Base-by-base conservation (phyloP, 1,140 invertebrate species). In the Drosophila trapezifrons region DNA sequence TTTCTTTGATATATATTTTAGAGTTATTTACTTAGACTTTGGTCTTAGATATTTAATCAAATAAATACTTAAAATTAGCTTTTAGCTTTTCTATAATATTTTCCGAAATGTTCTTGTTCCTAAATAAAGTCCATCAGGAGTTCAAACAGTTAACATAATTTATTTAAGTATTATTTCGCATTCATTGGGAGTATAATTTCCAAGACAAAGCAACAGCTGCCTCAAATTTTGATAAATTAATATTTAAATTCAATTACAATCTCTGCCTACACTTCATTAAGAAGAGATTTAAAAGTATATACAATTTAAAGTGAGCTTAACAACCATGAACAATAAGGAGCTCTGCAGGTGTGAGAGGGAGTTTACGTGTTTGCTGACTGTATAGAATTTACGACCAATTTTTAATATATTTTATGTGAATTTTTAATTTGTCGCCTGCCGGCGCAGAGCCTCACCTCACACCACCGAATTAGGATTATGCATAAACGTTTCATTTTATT, bases 371-470 rank as follows among this genome's bases (percentile, higher is more conserved):
- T 75, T 51, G 46, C n/a, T 73, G 64, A 67, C 62, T 80, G 17
- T 15, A 18, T 15, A 22, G 45, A 81, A 79, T 86, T 87, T 82
- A 87, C 64, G 25, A 60, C 54, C 66, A 76, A 87, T 86, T 69
- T 72, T 76, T 86, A 76, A 87, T 76, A 75, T 45, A 78, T 63
- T 86, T 86, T 87, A 86, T 82, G 78, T 47, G 63, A 66, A 49
- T 82, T 66, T 66, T 62, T 76, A 72, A 79, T 69, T 62, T 73
- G 66, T 81, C 59, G 49, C 69, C 64, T 43, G 71, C 54, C 38
- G n/a, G n/a, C 27, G 18, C 46, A 63, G 32, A 71, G 46, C 42
- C 65, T 55, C 74, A 60, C 42, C 65, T 55, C 74, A 60, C 63
- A 62, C 70, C 47, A 58, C 27, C 56, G 66, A 75, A 69, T 74